Base-by-base conservation (phyloP, 2,113 vertebrate species). In the Periophthalmus modestus region DNA sequence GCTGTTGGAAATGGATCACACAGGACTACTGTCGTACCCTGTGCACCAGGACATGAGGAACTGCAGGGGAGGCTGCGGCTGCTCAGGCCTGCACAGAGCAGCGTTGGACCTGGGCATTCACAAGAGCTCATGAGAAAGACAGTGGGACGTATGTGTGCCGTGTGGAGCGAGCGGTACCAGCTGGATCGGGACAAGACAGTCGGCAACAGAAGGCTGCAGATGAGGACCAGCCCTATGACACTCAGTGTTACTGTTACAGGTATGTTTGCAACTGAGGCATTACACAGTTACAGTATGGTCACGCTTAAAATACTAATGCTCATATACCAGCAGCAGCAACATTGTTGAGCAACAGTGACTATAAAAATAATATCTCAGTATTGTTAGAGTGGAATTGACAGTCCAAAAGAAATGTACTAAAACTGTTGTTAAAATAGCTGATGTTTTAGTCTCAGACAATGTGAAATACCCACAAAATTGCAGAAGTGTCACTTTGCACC, bases 151-250 rank as follows among this genome's bases (percentile, higher is more conserved):
- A 89, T 71, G 74, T 48, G 66, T 94, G 93, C 58, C 21, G 54
- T 28, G 90, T 92, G 74, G 83, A 91, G 14, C n/a, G n/a, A n/a
- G n/a, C 87, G 88, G 70, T 89, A 91, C 81, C 85, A 90, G 72
- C 73, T 85, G 55, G 79, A 79, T 4, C 55, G 66, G 33, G 52
- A 87, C 2, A 82, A n/a, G 85, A 6, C 67, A 12, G 2, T 92
- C n/a, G 88, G 91, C 70, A 85, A 75, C 72, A 39, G 2, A 92
- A 73, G 13, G 88, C 86, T 18, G 77, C 84, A 0, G 77, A 82
- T 19, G 59, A 5, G n/a, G 0, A 82, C 83, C 7, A 87, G 84
- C 23, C 69, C 61, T 10, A 85, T 86, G 21, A 39, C 5, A 1
- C 4, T 94, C 34, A 75, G 3, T 39, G 89, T 94, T 16, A 74